phyloP scores from a whole-genome alignment of 2,888 invertebrate species.

The Neoaliturus tenellus region DNA sequence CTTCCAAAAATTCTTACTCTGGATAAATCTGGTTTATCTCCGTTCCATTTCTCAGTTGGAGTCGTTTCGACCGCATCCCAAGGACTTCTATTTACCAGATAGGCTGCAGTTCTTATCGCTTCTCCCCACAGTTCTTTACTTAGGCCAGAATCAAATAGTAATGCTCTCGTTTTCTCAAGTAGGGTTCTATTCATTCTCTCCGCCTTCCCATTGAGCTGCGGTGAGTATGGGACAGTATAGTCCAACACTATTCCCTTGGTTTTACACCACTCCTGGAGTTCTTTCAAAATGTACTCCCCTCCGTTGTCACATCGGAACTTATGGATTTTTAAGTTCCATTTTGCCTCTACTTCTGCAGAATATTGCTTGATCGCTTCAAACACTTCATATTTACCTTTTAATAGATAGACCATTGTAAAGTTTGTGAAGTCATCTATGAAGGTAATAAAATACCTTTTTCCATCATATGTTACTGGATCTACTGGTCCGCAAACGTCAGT shows the following conservation, averaged over 20 bases:
- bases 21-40: constrained; percentile 66
- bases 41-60: constrained; percentile 65
- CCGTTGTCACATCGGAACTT: constrained; percentile 61
- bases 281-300: constrained; percentile 58
- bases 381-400: constrained; percentile 51
- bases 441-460: constrained; percentile 48
- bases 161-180: constrained; percentile 64
- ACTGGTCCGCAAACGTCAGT: constrained; percentile 40
- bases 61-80: constrained; percentile 60
- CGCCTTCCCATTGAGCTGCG: constrained; percentile 61
- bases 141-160: constrained; percentile 66
- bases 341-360: constrained; percentile 3
- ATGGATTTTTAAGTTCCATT: constrained; percentile 18
- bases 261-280: constrained; percentile 58
- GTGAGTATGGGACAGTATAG: constrained; percentile 60
- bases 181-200: constrained; percentile 64
- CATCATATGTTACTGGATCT: constrained; percentile 1
- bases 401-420: constrained; percentile 33
- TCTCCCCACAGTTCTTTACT: constrained; percentile 68
- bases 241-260: constrained; percentile 60
- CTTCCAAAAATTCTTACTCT: constrained; percentile 68
- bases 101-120: constrained; percentile 66
- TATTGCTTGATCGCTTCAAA: constrained; percentile 47
- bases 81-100: constrained; percentile 67
- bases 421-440: constrained; percentile 57